phyloP scores from a whole-genome alignment of 1,140 invertebrate genomes.

The Diprion similis region DNA sequence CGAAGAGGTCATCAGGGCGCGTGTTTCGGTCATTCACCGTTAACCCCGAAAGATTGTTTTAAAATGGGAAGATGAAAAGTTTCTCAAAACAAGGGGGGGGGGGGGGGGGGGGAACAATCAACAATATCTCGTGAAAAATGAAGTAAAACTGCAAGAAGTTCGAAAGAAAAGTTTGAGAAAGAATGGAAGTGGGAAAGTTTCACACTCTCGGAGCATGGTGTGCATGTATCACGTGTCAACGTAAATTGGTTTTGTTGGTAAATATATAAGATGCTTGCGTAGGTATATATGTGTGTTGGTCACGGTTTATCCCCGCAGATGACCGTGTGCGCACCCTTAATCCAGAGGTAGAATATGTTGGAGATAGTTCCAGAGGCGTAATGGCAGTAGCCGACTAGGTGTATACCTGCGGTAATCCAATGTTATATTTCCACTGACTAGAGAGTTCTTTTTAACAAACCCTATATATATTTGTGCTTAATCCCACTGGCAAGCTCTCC shows the following conservation, averaged over 20 bases:
- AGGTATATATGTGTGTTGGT: too few species aligned
- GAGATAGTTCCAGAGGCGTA: too few species aligned
- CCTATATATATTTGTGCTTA: conserved; percentile 37
- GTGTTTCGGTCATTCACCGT: background rate
- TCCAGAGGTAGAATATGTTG: background rate
- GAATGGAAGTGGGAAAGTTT: too few species aligned
- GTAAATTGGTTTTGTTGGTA: background rate
- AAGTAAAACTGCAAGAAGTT: too few species aligned
- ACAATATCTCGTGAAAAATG: too few species aligned
- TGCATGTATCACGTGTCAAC: background rate
- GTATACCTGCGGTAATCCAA: background rate
- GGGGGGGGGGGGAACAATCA: too few species aligned
- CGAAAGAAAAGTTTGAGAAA: too few species aligned
- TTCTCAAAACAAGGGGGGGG: too few species aligned
- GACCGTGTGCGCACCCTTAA: background rate
- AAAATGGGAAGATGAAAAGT: too few species aligned
- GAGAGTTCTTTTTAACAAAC: conserved; percentile 35
- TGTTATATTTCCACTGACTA: conserved; percentile 22
- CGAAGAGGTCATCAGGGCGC: background rate
- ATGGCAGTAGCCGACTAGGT: background rate
- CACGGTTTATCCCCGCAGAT: too few species aligned
- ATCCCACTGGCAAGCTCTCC: conserved; percentile 32
- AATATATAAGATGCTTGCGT: background rate
- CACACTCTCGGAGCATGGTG: too few species aligned
- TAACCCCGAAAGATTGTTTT: background rate